Base-by-base conservation (phyloP, 2,113 vertebrate species). In the Oncorhynchus gorbuscha region DNA sequence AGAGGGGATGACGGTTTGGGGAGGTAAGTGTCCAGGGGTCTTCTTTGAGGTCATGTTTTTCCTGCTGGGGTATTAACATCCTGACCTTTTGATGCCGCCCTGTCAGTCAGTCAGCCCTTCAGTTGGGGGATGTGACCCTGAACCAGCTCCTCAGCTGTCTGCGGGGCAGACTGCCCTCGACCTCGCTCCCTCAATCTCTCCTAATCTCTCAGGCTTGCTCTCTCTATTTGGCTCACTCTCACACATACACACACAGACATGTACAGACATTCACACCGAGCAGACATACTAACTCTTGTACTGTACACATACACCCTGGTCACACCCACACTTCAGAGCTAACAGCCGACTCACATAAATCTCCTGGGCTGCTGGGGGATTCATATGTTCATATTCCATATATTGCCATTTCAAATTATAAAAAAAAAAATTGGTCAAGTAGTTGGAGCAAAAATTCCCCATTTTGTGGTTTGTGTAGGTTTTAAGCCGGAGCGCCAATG, bases 21-120 rank as follows among this genome's bases (percentile, higher is more conserved):
- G 75, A 81, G 4, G 12, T 14, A 14, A 18, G 51, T 75, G 84
- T 74, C 73, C 3, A 16, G 0, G 64, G 69, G 76, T 49, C 20
- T 64, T 77, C 76, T 85, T 84, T 45, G 83, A 88, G 84, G 83
- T 79, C 32, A 9, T 22, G 81, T 61, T 78, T 65, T 85, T 85
- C 62, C 74, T 83, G 70, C 4, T 30, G 13, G 65, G 74, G 83
- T 89, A 84, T 85, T 87, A 84, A 84, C 85, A 79, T 72, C 68
- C 75, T 89, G 88, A 93, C 78, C 91, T 88, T 79, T 79, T 90
- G 87, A 92, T 79, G 89, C 69, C 20, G 16, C 69, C 76, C 72
- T 1, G 58, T 79, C 82, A 75, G 24, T 86, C 65, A 81, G 80
- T 28, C 73, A 58, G 59, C 13, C 48, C 75, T 83, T 74, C 75